Evolutionary conservation across 2,888 invertebrate genomes (phyloP), one percentile per base, ranked within the genome.

Genomic region (Agrotis clavis): DNA sequence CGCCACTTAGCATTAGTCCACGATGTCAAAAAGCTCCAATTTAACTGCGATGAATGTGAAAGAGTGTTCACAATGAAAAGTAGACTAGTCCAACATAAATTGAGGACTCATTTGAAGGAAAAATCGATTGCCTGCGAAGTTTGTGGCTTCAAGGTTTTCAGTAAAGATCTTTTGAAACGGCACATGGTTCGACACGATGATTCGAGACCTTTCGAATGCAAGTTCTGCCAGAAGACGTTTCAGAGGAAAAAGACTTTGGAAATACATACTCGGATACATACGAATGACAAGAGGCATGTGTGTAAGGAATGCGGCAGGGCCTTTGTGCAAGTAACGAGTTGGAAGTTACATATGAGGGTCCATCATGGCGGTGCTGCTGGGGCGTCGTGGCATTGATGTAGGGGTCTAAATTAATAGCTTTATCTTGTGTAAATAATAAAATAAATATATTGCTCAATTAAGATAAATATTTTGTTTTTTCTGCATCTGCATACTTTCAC

Each of bases 181-280:
- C 97, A 97, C 68, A 96, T 96, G 90, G 95, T 97, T 1, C 95
- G 93, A 0, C 97, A 97, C 72, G 96, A 96, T 2, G 96, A 97
- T 2, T 91, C 96, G 0, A 93, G 97, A 66, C 97, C 97, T 4
- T 97, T 94, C 61, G 93, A 96, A 53, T 97, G 97, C 78, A 94
- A 96, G 7, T 92, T 95, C 73, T 97, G 97, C 75, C 96, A 96
- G 50, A 97, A 97, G 82, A 89, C 95, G 1, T 97, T 97, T 83
- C 97, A 97, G 57, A 96, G 97, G 76, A 96, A 96, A 80, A 96
- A 96, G 69, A 96, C 97, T 0, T 83, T 97, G 51, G 96, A 96
- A 1, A 94, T 96, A 3, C 97, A 97, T 84, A 92, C 93, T 51
- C 89, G 97, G 53, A 97, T 96, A 74, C 97, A 97, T 70, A 97